Conservation (phyloP, 2,113 vertebrate species). For the Dasyprocta punctata region DNA sequence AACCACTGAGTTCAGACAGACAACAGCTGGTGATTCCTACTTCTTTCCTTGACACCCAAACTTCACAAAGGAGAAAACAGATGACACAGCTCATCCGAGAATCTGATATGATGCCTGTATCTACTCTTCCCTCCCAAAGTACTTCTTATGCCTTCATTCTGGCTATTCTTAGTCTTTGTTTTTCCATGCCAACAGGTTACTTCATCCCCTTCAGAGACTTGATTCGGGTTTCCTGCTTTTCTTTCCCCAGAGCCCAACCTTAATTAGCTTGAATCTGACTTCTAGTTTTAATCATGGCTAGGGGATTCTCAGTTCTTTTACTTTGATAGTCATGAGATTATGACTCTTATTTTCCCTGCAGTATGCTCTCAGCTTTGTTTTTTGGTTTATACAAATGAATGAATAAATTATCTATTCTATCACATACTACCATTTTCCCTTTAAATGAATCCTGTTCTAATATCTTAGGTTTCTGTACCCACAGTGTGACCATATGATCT, state of each 20-base stretch:
- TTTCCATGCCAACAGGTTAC: background rate
- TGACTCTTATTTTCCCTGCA: background rate
- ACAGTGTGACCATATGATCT: background rate
- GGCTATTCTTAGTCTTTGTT: background rate
- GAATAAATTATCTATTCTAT: background rate
- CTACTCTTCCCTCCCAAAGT: background rate
- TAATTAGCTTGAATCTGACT: background rate
- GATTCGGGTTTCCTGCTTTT: background rate
- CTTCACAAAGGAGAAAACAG: background rate
- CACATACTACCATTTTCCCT: background rate
- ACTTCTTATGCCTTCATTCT: background rate
- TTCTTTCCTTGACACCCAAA: background rate
- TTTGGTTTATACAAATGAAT: slow-evolving; percentile 21
- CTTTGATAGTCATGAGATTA: background rate
- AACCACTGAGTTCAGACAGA: background rate
- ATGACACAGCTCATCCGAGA: background rate
- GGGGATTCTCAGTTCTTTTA: background rate
- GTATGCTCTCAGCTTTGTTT: background rate
- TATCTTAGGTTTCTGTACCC: background rate
- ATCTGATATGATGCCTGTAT: background rate
- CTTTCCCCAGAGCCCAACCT: background rate
- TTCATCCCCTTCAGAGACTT: background rate
- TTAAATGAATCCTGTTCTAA: slow-evolving; percentile 18
- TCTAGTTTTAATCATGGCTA: background rate
- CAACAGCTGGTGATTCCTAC: background rate